These are phyloP conservation scores for Drepana arcuata DNA, from an alignment of 1,140 invertebrate species.

Conservation along the genomic window DNA sequence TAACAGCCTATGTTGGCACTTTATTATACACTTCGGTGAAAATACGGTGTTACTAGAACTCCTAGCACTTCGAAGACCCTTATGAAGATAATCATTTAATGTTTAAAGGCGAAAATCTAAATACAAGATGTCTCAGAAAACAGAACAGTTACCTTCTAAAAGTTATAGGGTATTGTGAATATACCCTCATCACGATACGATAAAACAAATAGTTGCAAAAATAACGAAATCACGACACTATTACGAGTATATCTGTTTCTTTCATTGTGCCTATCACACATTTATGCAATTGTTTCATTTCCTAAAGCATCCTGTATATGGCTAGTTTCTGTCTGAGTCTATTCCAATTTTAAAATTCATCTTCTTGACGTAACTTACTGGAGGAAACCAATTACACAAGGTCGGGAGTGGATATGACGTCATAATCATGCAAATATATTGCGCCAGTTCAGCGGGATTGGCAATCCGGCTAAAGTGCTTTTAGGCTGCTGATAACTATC, in stretches of 20 bases:
- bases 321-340: not conserved
- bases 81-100: no score
- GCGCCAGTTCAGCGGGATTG: slow-evolving; percentile 30
- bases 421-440: slow-evolving; percentile 44
- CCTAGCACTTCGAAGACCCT: no score
- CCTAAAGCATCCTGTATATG: not conserved
- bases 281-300: not conserved
- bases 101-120: no score
- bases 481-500: slow-evolving; percentile 42
- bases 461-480: slow-evolving; percentile 44
- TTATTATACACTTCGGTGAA: no score
- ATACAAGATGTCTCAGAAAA: no score
- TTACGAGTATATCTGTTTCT: not conserved
- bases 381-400: slow-evolving; percentile 36
- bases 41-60: no score
- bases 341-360: slow-evolving; percentile 21
- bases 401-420: slow-evolving; percentile 34
- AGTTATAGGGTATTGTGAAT: no score
- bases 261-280: not conserved
- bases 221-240: not conserved
- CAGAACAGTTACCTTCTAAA: no score
- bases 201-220: not conserved
- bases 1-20: no score
- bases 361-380: slow-evolving; percentile 12
- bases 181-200: no score